These are phyloP conservation scores for Zenarchopterus dispar DNA, from an alignment of 2,797 vertebrate genomes.

Conservation along the genomic window DNA sequence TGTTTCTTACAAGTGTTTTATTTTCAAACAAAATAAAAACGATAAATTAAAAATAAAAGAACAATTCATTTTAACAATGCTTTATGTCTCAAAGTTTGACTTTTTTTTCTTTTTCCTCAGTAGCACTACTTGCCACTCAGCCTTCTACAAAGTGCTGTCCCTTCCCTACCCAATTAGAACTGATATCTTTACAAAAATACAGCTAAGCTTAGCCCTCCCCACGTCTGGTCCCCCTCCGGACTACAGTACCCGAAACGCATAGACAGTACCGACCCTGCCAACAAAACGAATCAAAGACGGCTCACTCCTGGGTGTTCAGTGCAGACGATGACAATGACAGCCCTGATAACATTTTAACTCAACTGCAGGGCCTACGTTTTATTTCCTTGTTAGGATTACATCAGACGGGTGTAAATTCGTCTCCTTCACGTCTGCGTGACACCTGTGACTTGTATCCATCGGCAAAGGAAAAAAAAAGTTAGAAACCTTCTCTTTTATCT, in stretches of 20 bases:
- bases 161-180: conserved; percentile 64
- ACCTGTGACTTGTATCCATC: background rate
- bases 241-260: conserved; percentile 55
- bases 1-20: conserved; percentile 75
- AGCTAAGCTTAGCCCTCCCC: conserved; percentile 40
- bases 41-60: conserved; percentile 74
- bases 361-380: too few relatives aligned
- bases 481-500: conserved; percentile 6
- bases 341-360: too few relatives aligned
- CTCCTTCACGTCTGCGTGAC: background rate
- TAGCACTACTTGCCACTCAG: conserved; percentile 75
- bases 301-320: too few relatives aligned
- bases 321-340: too few relatives aligned
- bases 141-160: conserved; percentile 82
- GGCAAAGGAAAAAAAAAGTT: conserved; percentile 6
- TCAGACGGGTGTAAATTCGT: conserved; percentile 1
- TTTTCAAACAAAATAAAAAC: conserved; percentile 70
- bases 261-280: conserved; percentile 45
- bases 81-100: conserved; percentile 58
- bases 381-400: too few relatives aligned
- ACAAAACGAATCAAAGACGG: too few relatives aligned
- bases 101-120: conserved; percentile 49
- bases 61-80: conserved; percentile 64
- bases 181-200: conserved; percentile 73
- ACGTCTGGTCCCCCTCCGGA: conserved; percentile 23